Conservation (phyloP, 2,797 vertebrate species). For the Trachops cirrhosus region DNA sequence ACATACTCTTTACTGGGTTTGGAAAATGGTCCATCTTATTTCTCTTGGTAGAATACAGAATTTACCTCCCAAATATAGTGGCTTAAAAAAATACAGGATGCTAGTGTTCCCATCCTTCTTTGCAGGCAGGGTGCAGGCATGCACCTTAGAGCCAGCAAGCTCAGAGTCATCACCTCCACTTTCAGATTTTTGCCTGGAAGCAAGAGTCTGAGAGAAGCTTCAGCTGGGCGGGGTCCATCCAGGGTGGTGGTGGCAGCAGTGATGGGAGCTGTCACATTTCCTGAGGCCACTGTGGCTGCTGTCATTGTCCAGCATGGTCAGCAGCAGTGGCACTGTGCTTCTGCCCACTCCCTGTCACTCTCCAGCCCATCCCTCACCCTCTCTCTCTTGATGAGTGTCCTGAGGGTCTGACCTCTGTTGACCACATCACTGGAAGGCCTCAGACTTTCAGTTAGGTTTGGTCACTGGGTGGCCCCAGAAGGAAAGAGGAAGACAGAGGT, state of each 20-base stretch:
- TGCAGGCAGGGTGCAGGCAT: not conserved
- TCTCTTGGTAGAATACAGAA: not conserved
- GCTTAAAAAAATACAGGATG: not conserved
- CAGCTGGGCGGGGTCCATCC: not conserved
- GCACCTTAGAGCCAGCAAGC: not conserved
- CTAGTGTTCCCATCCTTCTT: not conserved
- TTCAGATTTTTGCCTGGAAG: not conserved
- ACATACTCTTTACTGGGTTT: not conserved
- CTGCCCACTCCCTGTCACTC: not conserved
- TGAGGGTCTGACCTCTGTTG: not conserved
- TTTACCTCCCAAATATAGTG: not conserved
- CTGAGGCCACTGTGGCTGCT: not conserved
- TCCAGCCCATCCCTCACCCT: not conserved
- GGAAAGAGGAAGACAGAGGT: not conserved
- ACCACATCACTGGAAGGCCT: not conserved
- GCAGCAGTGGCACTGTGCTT: not conserved
- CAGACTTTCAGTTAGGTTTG: not conserved
- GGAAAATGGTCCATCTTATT: not conserved
- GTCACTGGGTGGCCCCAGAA: not conserved
- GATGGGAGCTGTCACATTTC: not conserved
- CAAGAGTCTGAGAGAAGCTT: not conserved
- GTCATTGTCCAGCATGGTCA: not conserved
- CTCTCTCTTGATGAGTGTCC: not conserved
- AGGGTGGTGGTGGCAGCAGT: not conserved
- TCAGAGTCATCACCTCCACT: not conserved